Conservation (phyloP, 2,797 vertebrate species). For the Coregonus ussuriensis region DNA sequence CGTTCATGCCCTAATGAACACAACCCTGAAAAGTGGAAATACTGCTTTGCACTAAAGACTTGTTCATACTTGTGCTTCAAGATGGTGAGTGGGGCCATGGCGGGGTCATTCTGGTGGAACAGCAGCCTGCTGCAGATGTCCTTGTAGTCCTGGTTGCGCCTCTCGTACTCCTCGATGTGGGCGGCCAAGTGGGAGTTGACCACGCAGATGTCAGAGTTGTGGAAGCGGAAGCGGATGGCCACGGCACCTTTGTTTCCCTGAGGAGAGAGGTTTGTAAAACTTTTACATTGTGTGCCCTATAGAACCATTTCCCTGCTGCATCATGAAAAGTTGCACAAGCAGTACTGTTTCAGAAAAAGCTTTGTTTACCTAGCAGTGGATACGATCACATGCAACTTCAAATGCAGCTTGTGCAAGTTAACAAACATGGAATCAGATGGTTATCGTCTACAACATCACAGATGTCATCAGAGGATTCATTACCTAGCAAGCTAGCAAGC, state of each 20-base stretch:
- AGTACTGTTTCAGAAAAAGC: no score
- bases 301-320: no score
- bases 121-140: constrained; percentile 93
- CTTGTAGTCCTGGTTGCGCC: constrained; percentile 94
- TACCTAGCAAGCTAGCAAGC: no score
- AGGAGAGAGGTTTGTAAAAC: background rate
- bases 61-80: constrained; percentile 87
- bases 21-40: background rate
- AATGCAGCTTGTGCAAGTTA: no score
- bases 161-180: constrained; percentile 88
- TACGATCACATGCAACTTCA: no score
- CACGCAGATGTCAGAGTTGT: constrained; percentile 92
- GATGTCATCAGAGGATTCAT: no score
- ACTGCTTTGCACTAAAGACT: background rate
- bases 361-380: no score
- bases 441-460: no score
- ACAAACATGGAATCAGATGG: no score
- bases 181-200: constrained; percentile 96
- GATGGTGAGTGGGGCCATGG: constrained; percentile 83
- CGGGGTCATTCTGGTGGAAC: constrained; percentile 81
- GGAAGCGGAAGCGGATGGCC: constrained; percentile 89
- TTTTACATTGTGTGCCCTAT: background rate
- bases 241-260: constrained; percentile 98
- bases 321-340: no score
- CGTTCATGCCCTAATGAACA: background rate